Percentiles rank a stretch among this genome's conserved stretches.
Conservation (phyloP, 2,797 vertebrate species). For the Salmo trutta region DNA sequence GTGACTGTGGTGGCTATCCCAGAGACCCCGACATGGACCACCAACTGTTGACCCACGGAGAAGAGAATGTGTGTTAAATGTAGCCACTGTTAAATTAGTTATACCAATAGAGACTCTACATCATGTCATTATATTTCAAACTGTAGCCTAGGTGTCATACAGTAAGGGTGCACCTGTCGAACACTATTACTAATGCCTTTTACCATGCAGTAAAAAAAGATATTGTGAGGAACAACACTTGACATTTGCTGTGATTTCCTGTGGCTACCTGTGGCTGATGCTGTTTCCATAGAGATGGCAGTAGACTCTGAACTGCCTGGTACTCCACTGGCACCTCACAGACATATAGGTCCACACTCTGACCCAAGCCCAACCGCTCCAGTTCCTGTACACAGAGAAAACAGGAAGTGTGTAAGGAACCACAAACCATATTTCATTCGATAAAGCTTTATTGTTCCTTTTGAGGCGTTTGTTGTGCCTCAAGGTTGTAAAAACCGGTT, state of each 20-base stretch:
- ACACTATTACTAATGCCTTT: too few relatives aligned
- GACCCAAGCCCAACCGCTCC: conserved; percentile 84
- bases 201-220: too few relatives aligned
- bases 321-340: conserved; percentile 94
- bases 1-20: conserved; percentile 89
- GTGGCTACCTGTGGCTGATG: conserved; percentile 85
- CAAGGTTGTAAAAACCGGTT: neutral
- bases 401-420: conserved; percentile 7
- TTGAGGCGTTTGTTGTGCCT: neutral
- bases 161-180: neutral
- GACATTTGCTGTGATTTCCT: neutral
- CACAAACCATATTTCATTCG: neutral
- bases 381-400: conserved; percentile 79
- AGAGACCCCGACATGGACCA: conserved; percentile 93
- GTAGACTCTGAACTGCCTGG: conserved; percentile 83
- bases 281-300: conserved; percentile 88
- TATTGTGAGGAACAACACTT: neutral
- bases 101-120: neutral
- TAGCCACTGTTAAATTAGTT: neutral
- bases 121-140: neutral
- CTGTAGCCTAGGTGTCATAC: neutral
- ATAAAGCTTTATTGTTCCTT: neutral
- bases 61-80: neutral
- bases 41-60: conserved; percentile 71
- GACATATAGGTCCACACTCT: conserved; percentile 84